These are phyloP conservation scores for Nothocercus nigrocapillus DNA, from an alignment of 2,113 vertebrate species.

Conservation along the genomic window DNA sequence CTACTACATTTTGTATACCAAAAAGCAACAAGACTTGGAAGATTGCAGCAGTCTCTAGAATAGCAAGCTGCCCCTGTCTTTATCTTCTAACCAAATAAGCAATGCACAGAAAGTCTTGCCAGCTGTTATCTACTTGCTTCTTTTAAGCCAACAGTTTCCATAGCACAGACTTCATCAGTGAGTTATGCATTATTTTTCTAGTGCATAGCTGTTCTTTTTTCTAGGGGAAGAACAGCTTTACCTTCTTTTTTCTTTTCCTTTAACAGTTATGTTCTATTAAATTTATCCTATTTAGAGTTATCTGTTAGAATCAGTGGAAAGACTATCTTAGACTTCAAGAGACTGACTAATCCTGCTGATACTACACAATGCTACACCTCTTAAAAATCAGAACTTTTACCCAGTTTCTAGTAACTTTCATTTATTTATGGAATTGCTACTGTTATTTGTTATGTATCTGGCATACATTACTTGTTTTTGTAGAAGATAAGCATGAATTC, in stretches of 20 bases:
- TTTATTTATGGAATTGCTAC: background rate
- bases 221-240: background rate
- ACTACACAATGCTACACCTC: background rate
- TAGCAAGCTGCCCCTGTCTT: background rate
- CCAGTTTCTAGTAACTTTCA: background rate
- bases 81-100: background rate
- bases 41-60: background rate
- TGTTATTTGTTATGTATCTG: background rate
- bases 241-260: background rate
- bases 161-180: background rate
- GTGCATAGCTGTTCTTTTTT: background rate
- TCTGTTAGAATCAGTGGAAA: background rate
- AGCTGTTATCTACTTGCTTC: background rate
- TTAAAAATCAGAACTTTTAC: background rate
- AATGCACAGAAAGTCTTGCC: background rate
- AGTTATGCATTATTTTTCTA: background rate
- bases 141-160: background rate
- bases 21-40: background rate
- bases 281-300: background rate
- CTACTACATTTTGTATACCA: background rate
- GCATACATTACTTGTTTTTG: accelerated
- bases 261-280: background rate
- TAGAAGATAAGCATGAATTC: background rate
- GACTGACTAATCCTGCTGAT: background rate
- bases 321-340: background rate